A percentile compares a stretch with the other conserved stretches of the same genome.
phyloP scores from a whole-genome alignment of 2,113 vertebrate genomes.

The Rhegmatorhina hoffmannsi region DNA sequence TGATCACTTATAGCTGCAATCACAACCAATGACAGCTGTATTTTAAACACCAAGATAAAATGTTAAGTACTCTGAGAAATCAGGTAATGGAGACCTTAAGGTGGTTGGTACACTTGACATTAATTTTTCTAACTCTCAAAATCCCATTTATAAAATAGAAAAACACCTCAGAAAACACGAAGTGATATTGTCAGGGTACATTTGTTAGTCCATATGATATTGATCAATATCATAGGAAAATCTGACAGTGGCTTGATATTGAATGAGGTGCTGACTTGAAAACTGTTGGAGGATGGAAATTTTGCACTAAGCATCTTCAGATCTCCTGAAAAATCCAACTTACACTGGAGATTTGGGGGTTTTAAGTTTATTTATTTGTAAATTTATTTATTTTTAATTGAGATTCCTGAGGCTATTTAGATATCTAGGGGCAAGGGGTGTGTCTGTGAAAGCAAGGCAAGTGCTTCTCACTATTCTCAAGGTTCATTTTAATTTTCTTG shows the following conservation, averaged over 20 bases:
- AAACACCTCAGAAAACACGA: background rate
- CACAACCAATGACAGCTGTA: background rate
- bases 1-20: background rate
- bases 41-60: background rate
- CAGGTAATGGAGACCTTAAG: background rate
- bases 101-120: background rate
- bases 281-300: background rate
- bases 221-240: background rate
- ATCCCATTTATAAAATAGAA: background rate
- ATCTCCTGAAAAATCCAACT: background rate
- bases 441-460: background rate
- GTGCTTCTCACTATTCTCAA: background rate
- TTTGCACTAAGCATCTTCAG: background rate
- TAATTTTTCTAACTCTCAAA: background rate
- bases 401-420: background rate
- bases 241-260: background rate
- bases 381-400: background rate
- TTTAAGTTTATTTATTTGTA: background rate
- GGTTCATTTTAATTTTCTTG: background rate
- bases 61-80: background rate
- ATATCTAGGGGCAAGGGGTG: fast-evolving
- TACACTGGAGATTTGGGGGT: background rate
- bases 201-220: background rate
- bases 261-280: background rate
- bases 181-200: background rate